A percentile compares a stretch with the other conserved stretches of the same genome.
Conservation (phyloP, 1,140 invertebrate genomes). For the Cotesia chilonis region DNA sequence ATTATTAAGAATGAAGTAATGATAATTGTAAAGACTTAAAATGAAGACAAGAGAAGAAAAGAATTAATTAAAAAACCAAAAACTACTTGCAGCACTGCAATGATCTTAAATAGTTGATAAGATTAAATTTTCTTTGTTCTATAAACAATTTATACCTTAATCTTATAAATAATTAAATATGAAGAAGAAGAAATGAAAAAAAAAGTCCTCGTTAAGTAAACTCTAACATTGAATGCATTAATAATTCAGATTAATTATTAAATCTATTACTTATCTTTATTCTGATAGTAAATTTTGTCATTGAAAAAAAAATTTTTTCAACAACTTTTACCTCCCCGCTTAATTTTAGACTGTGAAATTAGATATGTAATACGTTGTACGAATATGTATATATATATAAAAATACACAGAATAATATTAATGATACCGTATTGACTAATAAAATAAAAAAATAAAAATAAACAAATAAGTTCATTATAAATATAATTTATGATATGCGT, state of each 20-base stretch:
- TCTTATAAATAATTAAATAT: not conserved
- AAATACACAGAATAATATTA: constrained; percentile 23
- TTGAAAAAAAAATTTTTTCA: constrained; percentile 8
- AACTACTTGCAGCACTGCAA: no score
- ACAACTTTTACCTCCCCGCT: constrained; percentile 21
- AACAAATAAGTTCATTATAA: no score
- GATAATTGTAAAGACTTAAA: constrained; percentile 18
- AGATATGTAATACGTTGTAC: constrained; percentile 31
- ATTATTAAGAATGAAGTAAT: constrained; percentile 15
- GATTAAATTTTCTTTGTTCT: no score
- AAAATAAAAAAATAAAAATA: no score
- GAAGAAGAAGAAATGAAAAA: not conserved
- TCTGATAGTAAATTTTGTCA: no score
- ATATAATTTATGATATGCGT: no score
- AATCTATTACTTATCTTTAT: not conserved
- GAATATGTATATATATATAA: constrained; percentile 31
- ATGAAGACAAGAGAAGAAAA: not conserved
- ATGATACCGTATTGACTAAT: constrained; percentile 3
- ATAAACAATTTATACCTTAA: no score
- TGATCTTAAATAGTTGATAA: no score
- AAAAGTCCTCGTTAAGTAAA: not conserved
- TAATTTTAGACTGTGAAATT: constrained; percentile 26
- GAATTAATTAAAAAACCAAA: not conserved
- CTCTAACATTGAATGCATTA: constrained; percentile 1
- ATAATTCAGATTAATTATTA: not conserved